Conservation (phyloP, 2,888 invertebrate genomes). For the Phengaris arion region DNA sequence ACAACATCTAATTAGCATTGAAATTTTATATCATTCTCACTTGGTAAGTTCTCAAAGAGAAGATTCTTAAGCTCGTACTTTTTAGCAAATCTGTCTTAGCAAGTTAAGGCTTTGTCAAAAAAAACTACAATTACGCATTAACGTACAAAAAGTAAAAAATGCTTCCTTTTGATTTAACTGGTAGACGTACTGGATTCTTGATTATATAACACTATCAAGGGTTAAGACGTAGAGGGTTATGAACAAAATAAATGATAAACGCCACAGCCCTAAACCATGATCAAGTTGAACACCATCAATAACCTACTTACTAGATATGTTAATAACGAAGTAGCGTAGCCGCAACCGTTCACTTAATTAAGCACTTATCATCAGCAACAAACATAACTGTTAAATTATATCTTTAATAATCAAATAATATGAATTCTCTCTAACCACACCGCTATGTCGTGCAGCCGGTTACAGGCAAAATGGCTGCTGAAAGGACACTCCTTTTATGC, state of each 20-base stretch:
- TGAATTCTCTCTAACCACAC: conserved; percentile 60
- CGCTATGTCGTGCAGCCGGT: conserved; percentile 77
- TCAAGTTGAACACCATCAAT: conserved; percentile 28
- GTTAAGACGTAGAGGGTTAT: neutral
- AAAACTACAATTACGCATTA: conserved; percentile 27
- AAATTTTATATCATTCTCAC: conserved; percentile 8
- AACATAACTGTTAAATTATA: conserved; percentile 10
- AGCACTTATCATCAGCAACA: conserved; percentile 7
- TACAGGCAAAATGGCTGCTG: conserved; percentile 79
- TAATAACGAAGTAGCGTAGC: conserved; percentile 4
- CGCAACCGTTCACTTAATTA: neutral
- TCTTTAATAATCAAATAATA: neutral
- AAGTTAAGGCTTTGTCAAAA: neutral
- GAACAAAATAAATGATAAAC: neutral
- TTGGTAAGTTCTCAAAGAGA: conserved; percentile 13
- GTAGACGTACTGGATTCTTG: neutral
- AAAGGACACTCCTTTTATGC: conserved; percentile 82
- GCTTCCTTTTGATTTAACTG: neutral
- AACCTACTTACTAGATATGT: conserved; percentile 24
- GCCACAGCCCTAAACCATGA: conserved; percentile 18
- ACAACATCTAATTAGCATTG: conserved; percentile 14
- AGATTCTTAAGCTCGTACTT: neutral
- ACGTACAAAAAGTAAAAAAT: neutral
- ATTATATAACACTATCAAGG: neutral
- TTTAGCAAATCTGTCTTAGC: neutral